These are phyloP conservation scores for Verasper variegatus DNA, from an alignment of 2,113 vertebrate species.

Conservation along the genomic window DNA sequence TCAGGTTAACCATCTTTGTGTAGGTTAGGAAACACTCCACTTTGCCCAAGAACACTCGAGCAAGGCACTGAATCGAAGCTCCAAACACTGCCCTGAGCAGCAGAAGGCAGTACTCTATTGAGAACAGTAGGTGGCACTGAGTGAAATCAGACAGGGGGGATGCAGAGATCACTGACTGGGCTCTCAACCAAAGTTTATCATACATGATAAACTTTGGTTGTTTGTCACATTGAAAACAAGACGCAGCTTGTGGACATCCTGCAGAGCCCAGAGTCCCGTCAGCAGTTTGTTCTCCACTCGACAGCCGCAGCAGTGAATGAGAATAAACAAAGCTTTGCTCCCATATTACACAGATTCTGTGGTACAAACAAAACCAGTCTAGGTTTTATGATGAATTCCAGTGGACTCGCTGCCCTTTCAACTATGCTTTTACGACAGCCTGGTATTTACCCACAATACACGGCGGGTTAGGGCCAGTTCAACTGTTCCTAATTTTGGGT, in stretches of 20 bases:
- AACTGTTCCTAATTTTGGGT: conserved; percentile 26
- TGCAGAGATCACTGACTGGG: background rate
- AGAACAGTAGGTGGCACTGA: conserved; percentile 60
- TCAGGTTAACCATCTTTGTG: background rate
- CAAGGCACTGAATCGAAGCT: background rate
- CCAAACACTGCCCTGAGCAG: background rate
- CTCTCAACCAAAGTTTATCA: conserved; percentile 6
- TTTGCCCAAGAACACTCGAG: background rate
- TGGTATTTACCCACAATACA: conserved; percentile 63
- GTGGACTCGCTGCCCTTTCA: conserved; percentile 19
- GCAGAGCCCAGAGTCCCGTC: conserved; percentile 16
- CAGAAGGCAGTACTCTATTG: background rate
- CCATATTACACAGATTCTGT: conserved; percentile 47
- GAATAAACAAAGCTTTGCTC: conserved; percentile 45
- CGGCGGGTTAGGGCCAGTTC: background rate
- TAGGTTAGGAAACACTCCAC: background rate
- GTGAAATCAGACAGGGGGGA: background rate
- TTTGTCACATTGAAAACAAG: conserved; percentile 12
- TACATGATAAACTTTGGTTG: background rate
- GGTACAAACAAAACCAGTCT: conserved; percentile 46
- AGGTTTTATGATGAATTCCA: conserved; percentile 58
- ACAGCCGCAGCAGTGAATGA: conserved; percentile 28
- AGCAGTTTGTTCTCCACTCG: conserved; percentile 12
- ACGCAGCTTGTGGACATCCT: background rate
- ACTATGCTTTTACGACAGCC: conserved; percentile 15